phyloP scores from a whole-genome alignment of 2,888 invertebrate genomes.

The Adela reaumurella region DNA sequence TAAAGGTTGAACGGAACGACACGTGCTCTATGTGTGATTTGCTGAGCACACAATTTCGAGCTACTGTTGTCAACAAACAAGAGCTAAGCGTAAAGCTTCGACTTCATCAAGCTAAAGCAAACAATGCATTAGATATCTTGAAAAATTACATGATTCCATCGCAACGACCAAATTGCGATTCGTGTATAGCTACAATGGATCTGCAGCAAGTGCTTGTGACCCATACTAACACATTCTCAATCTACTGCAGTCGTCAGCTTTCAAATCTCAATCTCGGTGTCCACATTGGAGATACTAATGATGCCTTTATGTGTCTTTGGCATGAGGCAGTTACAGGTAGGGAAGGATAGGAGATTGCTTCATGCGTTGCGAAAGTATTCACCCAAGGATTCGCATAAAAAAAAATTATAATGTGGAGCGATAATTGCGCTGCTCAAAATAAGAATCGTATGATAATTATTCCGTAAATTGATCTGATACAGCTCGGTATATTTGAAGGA shows the following conservation, averaged over 20 bases:
- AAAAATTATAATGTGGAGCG: conserved; percentile 14
- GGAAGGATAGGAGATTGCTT: conserved; percentile 14
- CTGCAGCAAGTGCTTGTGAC: conserved; percentile 18
- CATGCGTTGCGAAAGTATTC: not conserved
- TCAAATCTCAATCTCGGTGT: conserved; percentile 16
- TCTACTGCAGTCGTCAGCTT: conserved; percentile 19
- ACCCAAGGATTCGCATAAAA: conserved; percentile 1
- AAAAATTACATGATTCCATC: conserved; percentile 11
- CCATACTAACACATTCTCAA: conserved; percentile 18
- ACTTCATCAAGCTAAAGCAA: conserved; percentile 10
- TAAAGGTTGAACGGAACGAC: not conserved
- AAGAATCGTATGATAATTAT: conserved; percentile 17
- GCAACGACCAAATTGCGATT: conserved; percentile 12
- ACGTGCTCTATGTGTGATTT: conserved; percentile 6
- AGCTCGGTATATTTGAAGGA: conserved; percentile 7
- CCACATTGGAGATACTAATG: conserved; percentile 11
- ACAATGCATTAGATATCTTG: conserved; percentile 8
- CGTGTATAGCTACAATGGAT: conserved; percentile 14
- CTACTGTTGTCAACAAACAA: conserved; percentile 3
- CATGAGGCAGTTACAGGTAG: conserved; percentile 8
- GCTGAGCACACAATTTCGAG: conserved; percentile 2
- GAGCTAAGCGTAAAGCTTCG: conserved; percentile 1
- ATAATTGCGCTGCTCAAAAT: conserved; percentile 14
- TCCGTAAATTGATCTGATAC: not conserved
- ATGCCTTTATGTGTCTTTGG: not conserved